Percentiles rank a stretch among this genome's conserved stretches.
phyloP scores from a whole-genome alignment of 37 sponge, comb jelly and placozoan species.

The Theonella swinhoei region DNA sequence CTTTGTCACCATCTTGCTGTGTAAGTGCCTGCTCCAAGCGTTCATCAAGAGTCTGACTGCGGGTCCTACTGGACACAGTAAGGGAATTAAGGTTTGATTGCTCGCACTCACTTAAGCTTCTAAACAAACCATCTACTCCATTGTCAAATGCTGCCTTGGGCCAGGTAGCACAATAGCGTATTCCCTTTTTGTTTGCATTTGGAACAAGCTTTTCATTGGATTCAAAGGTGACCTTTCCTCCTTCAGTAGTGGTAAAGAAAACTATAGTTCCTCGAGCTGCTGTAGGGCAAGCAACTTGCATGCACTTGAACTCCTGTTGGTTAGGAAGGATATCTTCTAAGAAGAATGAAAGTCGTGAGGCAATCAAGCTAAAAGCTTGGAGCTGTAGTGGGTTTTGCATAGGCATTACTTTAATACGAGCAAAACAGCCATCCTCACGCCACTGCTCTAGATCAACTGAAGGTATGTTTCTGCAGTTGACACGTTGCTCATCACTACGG shows the following conservation, averaged over 20 bases:
- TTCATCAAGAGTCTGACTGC: not conserved
- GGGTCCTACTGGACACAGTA: not conserved
- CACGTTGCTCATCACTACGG: slow-evolving; percentile 36
- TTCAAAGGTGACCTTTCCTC: not conserved
- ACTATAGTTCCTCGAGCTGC: not conserved
- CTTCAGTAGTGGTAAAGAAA: not conserved
- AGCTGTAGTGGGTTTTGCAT: not conserved
- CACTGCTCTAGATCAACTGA: slow-evolving; percentile 16
- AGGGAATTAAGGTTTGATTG: not conserved
- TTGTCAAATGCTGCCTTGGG: not conserved
- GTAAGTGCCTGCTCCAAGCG: not conserved
- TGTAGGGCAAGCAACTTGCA: slow-evolving; percentile 11
- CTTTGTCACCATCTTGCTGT: not conserved
- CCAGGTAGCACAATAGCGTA: not conserved
- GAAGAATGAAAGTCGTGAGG: not conserved
- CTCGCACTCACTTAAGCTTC: not conserved
- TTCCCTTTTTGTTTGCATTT: not conserved
- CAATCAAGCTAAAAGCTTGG: not conserved
- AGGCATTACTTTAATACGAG: not conserved
- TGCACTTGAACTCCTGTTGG: not conserved
- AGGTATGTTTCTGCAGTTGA: slow-evolving; percentile 26
- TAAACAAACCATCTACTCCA: not conserved
- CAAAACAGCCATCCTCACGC: slow-evolving; percentile 29
- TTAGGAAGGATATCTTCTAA: not conserved
- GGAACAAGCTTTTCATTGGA: not conserved